Conservation (phyloP, 2,797 vertebrate species). For the Trachops cirrhosus region DNA sequence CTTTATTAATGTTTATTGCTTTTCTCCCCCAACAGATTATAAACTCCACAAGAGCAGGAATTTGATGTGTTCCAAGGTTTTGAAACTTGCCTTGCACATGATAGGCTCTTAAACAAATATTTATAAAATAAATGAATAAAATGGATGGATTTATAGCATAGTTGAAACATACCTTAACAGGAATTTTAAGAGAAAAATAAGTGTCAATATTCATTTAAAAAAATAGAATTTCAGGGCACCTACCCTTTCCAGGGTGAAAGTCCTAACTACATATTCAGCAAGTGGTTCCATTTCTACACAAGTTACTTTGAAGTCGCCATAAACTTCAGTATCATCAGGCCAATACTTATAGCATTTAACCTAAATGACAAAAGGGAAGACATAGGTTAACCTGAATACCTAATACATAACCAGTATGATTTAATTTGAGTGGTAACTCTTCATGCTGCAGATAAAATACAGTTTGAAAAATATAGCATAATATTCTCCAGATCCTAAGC, state of each 20-base stretch:
- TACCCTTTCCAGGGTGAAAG: constrained; percentile 98
- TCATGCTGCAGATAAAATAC: background rate
- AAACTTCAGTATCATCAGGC: constrained; percentile 98
- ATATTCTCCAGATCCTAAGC: background rate
- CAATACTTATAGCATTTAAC: constrained; percentile 99
- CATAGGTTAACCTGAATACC: background rate
- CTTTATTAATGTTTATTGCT: background rate
- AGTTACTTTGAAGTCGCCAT: constrained; percentile 98
- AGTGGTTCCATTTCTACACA: constrained; percentile 97
- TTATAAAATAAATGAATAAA: background rate
- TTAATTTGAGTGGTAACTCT: background rate
- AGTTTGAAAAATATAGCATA: background rate
- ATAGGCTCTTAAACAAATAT: background rate
- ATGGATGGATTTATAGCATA: background rate
- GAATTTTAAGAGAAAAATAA: background rate
- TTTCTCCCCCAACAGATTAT: background rate
- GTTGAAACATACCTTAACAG: background rate
- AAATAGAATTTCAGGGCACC: constrained; percentile 40
- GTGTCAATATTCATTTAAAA: background rate
- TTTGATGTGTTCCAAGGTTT: background rate
- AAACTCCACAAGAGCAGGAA: background rate
- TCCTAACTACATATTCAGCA: constrained; percentile 97
- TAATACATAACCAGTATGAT: background rate
- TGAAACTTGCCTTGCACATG: background rate
- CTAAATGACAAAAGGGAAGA: constrained; percentile 81